phyloP scores from a whole-genome alignment of 2,797 vertebrate species.

The Artibeus jamaicensis region DNA sequence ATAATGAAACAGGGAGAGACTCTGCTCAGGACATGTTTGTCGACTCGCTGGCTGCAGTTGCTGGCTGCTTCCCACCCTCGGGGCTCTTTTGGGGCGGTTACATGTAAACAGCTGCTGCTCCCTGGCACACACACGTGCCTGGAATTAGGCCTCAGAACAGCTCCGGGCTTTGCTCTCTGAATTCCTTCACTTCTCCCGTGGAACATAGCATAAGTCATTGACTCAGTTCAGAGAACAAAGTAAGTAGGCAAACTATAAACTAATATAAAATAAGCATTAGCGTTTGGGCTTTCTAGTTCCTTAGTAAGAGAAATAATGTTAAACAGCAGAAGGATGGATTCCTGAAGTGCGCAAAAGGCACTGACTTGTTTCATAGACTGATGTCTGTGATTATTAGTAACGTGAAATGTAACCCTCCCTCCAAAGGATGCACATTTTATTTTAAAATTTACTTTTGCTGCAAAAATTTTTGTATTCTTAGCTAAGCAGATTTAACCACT shows the following conservation, averaged over 20 bases:
- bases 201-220: slow-evolving; percentile 40
- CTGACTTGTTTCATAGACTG: not conserved
- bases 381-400: not conserved
- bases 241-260: slow-evolving; percentile 54
- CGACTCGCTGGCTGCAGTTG: not conserved
- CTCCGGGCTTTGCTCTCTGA: slow-evolving; percentile 52
- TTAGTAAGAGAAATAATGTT: slow-evolving; percentile 32
- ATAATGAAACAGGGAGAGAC: not conserved
- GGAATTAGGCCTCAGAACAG: slow-evolving; percentile 57
- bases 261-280: slow-evolving; percentile 14
- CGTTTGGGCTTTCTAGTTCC: not conserved
- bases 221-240: slow-evolving; percentile 38
- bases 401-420: not conserved
- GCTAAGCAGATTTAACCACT: not conserved
- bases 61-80: slow-evolving; percentile 31
- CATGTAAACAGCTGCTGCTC: slow-evolving; percentile 54
- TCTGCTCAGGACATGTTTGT: not conserved
- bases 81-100: slow-evolving; percentile 10
- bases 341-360: not conserved
- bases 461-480: not conserved
- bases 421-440: not conserved
- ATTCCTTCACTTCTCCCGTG: slow-evolving; percentile 66
- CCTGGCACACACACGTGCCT: slow-evolving; percentile 65
- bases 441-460: not conserved
- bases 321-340: not conserved